Conservation (phyloP, 2,888 invertebrate species). For the Ennomos fuscantarius region DNA sequence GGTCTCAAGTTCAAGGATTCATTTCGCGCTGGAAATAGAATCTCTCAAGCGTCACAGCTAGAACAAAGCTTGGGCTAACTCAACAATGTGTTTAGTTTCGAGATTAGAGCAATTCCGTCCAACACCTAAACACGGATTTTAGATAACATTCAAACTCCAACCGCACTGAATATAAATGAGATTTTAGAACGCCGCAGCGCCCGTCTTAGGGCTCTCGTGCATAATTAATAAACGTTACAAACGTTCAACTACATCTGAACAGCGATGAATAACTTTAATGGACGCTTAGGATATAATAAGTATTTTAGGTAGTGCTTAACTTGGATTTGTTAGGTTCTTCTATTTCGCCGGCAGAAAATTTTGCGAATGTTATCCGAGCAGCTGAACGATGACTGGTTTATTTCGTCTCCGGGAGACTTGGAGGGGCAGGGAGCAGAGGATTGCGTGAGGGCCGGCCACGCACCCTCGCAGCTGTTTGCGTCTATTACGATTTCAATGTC, state of each 20-base stretch:
- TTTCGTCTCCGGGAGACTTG: conserved; percentile 35
- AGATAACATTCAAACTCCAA: conserved; percentile 84
- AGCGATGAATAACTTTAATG: conserved; percentile 68
- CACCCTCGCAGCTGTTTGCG: conserved; percentile 81
- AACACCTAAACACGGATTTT: conserved; percentile 85
- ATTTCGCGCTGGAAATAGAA: conserved; percentile 57
- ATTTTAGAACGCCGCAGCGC: conserved; percentile 74
- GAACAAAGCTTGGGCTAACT: conserved; percentile 77
- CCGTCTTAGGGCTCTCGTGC: conserved; percentile 75
- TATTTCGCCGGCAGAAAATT: conserved; percentile 27
- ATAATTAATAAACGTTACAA: conserved; percentile 76
- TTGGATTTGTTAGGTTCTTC: conserved; percentile 40
- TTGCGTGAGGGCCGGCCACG: conserved; percentile 71
- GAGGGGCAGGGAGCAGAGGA: conserved; percentile 42
- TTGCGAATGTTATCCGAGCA: conserved; percentile 40
- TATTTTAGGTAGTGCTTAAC: conserved; percentile 31
- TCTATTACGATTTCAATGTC: conserved; percentile 84
- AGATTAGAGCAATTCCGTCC: conserved; percentile 82
- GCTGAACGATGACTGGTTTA: conserved; percentile 32
- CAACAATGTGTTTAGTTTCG: conserved; percentile 83
- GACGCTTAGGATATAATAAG: conserved; percentile 55
- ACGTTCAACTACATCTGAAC: conserved; percentile 64
- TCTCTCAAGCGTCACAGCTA: conserved; percentile 54
- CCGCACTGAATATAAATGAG: conserved; percentile 84
- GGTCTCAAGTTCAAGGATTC: conserved; percentile 53